Percentiles rank a stretch among this genome's conserved stretches.
phyloP scores from a whole-genome alignment of 1,140 invertebrate species.

The Plodia interpunctella region DNA sequence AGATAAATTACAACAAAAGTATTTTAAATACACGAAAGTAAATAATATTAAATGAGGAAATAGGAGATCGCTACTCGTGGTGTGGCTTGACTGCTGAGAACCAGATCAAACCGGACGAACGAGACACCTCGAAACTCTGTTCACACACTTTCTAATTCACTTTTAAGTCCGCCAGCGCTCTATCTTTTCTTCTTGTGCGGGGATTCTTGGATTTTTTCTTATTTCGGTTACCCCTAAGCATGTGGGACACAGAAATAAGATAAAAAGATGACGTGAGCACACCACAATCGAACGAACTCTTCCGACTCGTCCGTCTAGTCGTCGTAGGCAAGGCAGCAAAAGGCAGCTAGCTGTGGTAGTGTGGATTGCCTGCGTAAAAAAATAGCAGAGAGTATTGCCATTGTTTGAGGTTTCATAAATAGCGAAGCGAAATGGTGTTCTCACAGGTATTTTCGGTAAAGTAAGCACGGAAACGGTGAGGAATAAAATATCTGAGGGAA shows the following conservation, averaged over 20 bases:
- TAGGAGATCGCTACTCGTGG: constrained; percentile 49
- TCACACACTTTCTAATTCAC: constrained; percentile 72
- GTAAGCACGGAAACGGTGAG: too few relatives aligned
- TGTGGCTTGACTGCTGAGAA: constrained; percentile 57
- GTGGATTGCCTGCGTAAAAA: too few relatives aligned
- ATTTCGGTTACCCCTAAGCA: constrained; percentile 72
- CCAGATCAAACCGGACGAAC: constrained; percentile 72
- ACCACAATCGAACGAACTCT: constrained; percentile 68
- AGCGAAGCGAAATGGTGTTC: too few relatives aligned
- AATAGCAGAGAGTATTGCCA: too few relatives aligned
- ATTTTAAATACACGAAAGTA: constrained; percentile 49
- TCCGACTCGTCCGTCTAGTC: too few relatives aligned
- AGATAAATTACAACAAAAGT: constrained; percentile 28
- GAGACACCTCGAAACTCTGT: constrained; percentile 55
- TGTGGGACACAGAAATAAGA: constrained; percentile 70
- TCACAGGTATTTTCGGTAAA: too few relatives aligned
- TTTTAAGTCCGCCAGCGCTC: constrained; percentile 53
- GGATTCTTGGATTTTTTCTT: constrained; percentile 72
- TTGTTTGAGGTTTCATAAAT: too few relatives aligned
- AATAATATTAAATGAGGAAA: constrained; percentile 51
- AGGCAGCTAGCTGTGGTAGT: too few relatives aligned
- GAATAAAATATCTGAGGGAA: too few relatives aligned
- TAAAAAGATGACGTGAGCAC: constrained; percentile 70
- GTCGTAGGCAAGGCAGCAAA: constrained; percentile 59
- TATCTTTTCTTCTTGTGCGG: constrained; percentile 71